A percentile compares a stretch with the other conserved stretches of the same genome.
phyloP scores from a whole-genome alignment of 2,113 vertebrate species.

The Panthera uncia region DNA sequence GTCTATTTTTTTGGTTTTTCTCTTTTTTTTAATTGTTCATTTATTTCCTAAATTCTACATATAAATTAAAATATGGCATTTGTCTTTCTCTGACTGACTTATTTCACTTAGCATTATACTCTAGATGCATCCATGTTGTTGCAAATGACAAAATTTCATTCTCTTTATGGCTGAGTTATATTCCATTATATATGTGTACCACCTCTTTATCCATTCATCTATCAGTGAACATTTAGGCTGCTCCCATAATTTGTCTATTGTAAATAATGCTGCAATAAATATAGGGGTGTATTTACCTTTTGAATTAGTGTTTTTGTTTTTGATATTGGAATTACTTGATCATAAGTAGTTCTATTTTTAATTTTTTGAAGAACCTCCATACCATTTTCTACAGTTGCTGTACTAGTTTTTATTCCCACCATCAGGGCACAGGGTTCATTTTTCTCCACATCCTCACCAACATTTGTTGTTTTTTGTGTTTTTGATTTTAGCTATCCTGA shows the following conservation, averaged over 20 bases:
- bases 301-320: not conserved
- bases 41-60: not conserved
- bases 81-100: not conserved
- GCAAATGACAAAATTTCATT: not conserved
- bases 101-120: not conserved
- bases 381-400: not conserved
- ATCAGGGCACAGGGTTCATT: not conserved
- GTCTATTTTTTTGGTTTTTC: not conserved
- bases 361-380: not conserved
- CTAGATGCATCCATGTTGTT: not conserved
- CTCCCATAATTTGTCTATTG: not conserved
- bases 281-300: not conserved
- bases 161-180: not conserved
- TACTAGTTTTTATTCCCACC: not conserved
- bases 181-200: not conserved
- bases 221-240: not conserved
- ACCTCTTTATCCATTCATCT: not conserved
- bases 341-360: not conserved
- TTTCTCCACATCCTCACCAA: not conserved
- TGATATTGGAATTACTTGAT: not conserved
- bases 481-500: not conserved
- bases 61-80: not conserved
- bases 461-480: not conserved
- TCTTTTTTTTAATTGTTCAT: not conserved
- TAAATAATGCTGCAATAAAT: not conserved